These are phyloP conservation scores for Crotalus tigris DNA, from an alignment of 2,113 vertebrate species.

Conservation along the genomic window DNA sequence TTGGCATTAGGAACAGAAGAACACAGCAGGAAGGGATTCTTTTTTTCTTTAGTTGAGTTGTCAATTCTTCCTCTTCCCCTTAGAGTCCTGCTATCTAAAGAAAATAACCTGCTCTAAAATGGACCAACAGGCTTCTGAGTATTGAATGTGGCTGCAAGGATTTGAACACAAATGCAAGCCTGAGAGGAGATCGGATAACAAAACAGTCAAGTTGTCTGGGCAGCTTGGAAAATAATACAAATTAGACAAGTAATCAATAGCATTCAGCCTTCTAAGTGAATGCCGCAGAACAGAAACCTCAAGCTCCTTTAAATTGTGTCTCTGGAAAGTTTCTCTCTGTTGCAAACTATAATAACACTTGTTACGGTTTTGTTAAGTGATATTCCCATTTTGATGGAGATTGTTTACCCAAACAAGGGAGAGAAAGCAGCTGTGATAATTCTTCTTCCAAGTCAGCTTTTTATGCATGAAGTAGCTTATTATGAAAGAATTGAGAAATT, in stretches of 20 bases:
- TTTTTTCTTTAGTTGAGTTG: not conserved
- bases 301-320: slow-evolving; percentile 37
- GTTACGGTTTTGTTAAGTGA: slow-evolving; percentile 10
- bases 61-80: not conserved
- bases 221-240: slow-evolving; percentile 43
- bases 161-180: slow-evolving; percentile 26
- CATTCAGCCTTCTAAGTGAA: slow-evolving; percentile 41
- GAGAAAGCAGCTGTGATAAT: slow-evolving; percentile 24
- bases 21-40: not conserved
- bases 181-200: slow-evolving; percentile 28
- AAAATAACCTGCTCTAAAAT: not conserved
- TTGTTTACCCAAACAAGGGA: slow-evolving; percentile 42
- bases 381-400: slow-evolving; percentile 18
- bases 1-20: not conserved
- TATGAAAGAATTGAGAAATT: slow-evolving; percentile 48
- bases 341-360: slow-evolving; percentile 24
- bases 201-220: slow-evolving; percentile 35
- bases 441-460: slow-evolving; percentile 37
- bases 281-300: slow-evolving; percentile 9
- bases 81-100: slow-evolving; percentile 19
- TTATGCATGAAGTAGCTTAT: slow-evolving; percentile 23
- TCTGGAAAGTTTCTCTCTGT: slow-evolving; percentile 38
- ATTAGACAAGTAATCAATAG: slow-evolving; percentile 56
- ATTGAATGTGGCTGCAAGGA: slow-evolving; percentile 19
- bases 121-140: not conserved